Evolutionary conservation across 2,888 invertebrate species (phyloP), one percentile per base, ranked within the genome.

Genomic region (Antheraea assamensis): DNA sequence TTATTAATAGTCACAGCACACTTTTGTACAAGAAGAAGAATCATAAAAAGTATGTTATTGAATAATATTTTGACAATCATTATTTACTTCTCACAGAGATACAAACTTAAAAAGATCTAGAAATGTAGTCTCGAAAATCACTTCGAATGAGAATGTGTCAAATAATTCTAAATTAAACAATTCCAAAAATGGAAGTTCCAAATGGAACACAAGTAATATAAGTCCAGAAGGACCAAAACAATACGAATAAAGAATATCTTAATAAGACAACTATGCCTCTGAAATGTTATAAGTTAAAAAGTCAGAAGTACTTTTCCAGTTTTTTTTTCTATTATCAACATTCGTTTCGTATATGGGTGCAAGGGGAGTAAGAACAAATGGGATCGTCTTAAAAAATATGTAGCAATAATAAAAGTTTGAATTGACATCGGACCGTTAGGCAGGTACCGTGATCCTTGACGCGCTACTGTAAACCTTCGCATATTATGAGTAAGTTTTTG

Each of bases 371-470:
- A 82, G 83, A 87, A 89, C 87, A 89, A 90, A 90, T 89, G 88
- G 85, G 87, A 88, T 88, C 86, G 86, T 82, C 84, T 89, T 88
- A 87, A 90, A 88, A 89, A 90, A 90, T 89, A 88, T 88, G 83
- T 87, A 87, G 87, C 88, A 89, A 90, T 90, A 90, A 90, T 86
- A 84, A 87, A 90, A 90, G 86, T 90, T 89, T 84, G 87, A 84
- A 90, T 88, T 89, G 89, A 90, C 88, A 87, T 86, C 81, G 85
- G 82, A 77, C 88, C 88, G 89, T 90, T 90, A 90, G 85, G 83
- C 85, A 84, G 82, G 82, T 83, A 83, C 76, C 82, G 81, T 80
- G 79, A 80, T 81, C 70, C 75, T 78, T 79, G 84, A 82, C 79
- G 24, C 58, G 58, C 58, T 24, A 79, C 75, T 70, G 70, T 79